Percentiles rank a stretch among this genome's conserved stretches.
phyloP scores from a whole-genome alignment of 2,113 vertebrate species.

The Myrmecobius fasciatus region DNA sequence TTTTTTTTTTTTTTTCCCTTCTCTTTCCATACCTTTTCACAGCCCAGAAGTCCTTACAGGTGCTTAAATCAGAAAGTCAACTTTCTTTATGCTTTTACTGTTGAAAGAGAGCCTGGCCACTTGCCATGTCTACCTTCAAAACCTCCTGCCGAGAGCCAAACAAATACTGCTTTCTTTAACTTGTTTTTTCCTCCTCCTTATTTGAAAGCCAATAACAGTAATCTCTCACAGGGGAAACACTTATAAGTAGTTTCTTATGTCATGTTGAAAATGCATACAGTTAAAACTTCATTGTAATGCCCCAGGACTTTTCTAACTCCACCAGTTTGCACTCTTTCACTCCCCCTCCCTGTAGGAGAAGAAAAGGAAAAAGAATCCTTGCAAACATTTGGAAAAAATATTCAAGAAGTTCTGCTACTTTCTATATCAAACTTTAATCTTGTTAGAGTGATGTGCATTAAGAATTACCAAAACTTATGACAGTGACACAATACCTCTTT shows the following conservation, averaged over 20 bases:
- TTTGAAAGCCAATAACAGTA: constrained; percentile 44
- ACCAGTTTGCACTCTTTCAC: constrained; percentile 44
- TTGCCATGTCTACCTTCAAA: background rate
- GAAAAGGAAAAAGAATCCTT: background rate
- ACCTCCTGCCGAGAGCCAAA: background rate
- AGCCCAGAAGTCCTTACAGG: constrained; percentile 18
- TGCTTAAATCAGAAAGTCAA: constrained; percentile 18
- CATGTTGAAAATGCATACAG: constrained; percentile 35
- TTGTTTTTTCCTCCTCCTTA: background rate
- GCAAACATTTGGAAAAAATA: background rate
- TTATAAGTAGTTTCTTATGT: constrained; percentile 47
- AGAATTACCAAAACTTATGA: background rate
- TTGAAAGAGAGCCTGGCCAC: background rate
- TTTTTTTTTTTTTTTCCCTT: constrained; percentile 33
- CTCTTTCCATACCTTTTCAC: constrained; percentile 9
- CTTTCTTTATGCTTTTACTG: background rate
- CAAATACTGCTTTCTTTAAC: background rate
- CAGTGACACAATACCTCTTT: background rate
- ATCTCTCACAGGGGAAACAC: constrained; percentile 34
- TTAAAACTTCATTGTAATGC: constrained; percentile 36
- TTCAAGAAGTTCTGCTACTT: background rate
- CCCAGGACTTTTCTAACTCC: constrained; percentile 23
- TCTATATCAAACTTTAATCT: constrained; percentile 8
- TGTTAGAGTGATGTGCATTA: background rate
- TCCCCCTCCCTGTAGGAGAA: constrained; percentile 19